phyloP scores from a whole-genome alignment of 2,797 vertebrate species.

The Lates japonicus region DNA sequence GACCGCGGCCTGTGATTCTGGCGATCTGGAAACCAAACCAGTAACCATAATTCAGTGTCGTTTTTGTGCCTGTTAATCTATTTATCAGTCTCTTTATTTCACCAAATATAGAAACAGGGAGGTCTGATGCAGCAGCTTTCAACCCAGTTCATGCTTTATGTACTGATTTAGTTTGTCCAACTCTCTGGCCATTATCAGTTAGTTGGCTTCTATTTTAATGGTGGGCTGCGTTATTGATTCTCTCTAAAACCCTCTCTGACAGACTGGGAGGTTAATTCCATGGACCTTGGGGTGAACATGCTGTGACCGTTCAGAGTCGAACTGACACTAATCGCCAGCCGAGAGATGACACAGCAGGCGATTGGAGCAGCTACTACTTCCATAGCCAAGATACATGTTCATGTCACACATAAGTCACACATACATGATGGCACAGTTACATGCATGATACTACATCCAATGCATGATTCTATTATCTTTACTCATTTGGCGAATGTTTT shows the following conservation, averaged over 20 bases:
- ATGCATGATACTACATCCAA: constrained; percentile 16
- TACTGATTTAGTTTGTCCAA: constrained; percentile 17
- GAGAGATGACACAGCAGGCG: constrained; percentile 58
- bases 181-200: constrained; percentile 41
- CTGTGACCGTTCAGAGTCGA: constrained; percentile 64
- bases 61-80: not conserved
- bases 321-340: constrained; percentile 66
- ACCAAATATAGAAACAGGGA: not conserved
- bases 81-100: not conserved
- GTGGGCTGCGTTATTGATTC: constrained; percentile 57
- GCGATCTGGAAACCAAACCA: not conserved
- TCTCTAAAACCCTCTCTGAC: constrained; percentile 50
- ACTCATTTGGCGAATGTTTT: too few relatives aligned
- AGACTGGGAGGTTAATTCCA: constrained; percentile 63
- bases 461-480: not conserved
- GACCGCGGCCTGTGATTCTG: not conserved
- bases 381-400: constrained; percentile 31
- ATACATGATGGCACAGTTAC: not conserved
- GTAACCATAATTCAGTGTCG: not conserved
- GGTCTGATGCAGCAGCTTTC: not conserved
- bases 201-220: constrained; percentile 37
- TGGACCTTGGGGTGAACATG: constrained; percentile 63
- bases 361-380: constrained; percentile 31
- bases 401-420: constrained; percentile 17
- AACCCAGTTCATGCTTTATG: not conserved